These are phyloP conservation scores for Sinonovacula constricta DNA, from an alignment of 1,140 invertebrate species.

Conservation along the genomic window DNA sequence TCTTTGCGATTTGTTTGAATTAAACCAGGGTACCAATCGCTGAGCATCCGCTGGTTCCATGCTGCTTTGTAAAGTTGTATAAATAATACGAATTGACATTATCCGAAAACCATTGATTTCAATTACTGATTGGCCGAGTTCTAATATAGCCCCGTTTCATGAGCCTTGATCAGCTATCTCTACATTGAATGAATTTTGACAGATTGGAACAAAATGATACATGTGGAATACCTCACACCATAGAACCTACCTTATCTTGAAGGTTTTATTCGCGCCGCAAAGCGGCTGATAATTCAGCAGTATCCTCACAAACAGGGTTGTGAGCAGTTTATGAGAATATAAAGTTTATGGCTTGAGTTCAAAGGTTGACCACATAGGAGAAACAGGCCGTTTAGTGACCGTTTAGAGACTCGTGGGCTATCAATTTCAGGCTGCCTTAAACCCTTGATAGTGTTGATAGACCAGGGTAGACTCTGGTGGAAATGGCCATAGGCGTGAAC, in stretches of 20 bases:
- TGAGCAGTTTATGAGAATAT: constrained; percentile 27
- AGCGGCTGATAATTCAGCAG: constrained; percentile 39
- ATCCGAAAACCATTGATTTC: constrained; percentile 50
- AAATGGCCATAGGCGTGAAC: background rate
- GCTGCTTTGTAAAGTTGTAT: constrained; percentile 23
- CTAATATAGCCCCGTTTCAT: constrained; percentile 18
- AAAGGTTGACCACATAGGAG: constrained; percentile 19
- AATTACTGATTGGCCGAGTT: constrained; percentile 52
- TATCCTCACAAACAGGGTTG: constrained; percentile 24
- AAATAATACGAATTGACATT: constrained; percentile 38
- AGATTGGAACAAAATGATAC: constrained; percentile 18
- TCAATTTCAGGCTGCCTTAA: constrained; percentile 6
- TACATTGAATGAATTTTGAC: constrained; percentile 20
- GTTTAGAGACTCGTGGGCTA: background rate
- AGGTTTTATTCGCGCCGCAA: constrained; percentile 34
- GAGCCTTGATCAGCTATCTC: constrained; percentile 39
- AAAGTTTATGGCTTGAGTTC: constrained; percentile 41
- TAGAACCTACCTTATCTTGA: background rate
- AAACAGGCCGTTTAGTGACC: background rate
- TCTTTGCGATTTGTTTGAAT: constrained; percentile 47
- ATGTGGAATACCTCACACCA: constrained; percentile 33
- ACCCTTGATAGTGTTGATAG: background rate
- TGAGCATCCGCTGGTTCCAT: background rate
- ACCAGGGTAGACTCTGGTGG: background rate
- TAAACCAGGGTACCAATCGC: constrained; percentile 10